Evolutionary conservation across 2,888 invertebrate genomes (phyloP), one percentile per base, ranked within the genome.

Genomic region (Bombylius major): DNA sequence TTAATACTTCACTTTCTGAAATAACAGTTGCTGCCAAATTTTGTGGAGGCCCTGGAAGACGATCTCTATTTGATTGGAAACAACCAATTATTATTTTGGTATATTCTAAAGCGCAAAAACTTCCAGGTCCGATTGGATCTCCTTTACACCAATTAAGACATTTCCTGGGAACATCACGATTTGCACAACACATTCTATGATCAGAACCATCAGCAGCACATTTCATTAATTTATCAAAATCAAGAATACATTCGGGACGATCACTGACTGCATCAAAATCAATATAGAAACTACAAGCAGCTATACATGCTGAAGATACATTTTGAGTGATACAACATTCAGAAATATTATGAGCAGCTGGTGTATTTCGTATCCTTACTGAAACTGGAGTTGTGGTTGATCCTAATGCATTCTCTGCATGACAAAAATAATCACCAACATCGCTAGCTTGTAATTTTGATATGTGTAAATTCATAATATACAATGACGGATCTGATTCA

Each of bases 71-170:
- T 68, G 88, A 86, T 56, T 89, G 82, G 77, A 90, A 91, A 74
- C 91, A 91, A 14, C 83, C 82, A 60, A 89, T 81, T 47, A 91
- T 90, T 42, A 82, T 80, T 45, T 84, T 79, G 6, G 89, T 85
- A 67, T 88, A 83, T 55, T 82, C 81, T 12, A 89, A 70, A 0
- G 86, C 82, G 66, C 90, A 91, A 13, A 80, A 70, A 54, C 82
- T 78, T 62, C 81, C 81, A 6, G 77, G 71, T 4, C 80, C 75
- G 39, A 87, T 81, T 0, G 84, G 76, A 56, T 87, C 87, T 0
- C 90, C 90, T 44, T 89, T 81, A 68, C 92, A 92, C 80, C 90
- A 86, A 67, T 90, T 88, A 61, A 91, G 75, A 69, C 91, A 92
- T 62, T 83, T 80, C 44, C 87, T 78, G 0, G 90, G 89, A 1